Evolutionary conservation across 1,140 invertebrate species (phyloP).

Genomic region (Drosophila arawakana): DNA sequence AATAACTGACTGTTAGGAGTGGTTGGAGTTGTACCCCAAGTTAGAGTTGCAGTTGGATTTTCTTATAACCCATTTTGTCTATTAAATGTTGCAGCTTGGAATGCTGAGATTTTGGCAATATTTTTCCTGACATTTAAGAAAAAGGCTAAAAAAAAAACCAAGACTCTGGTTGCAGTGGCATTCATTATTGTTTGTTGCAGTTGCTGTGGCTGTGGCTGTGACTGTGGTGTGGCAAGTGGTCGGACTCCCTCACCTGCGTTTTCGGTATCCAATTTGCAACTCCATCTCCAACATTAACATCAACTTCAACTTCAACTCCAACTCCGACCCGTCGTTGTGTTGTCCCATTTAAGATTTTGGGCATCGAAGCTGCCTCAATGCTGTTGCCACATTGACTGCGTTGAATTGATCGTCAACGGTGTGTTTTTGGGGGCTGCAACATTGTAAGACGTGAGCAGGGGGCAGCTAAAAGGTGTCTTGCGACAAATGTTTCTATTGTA

Average conservation of each 20-base stretch:
- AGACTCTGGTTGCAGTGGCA: slow-evolving; percentile 13
- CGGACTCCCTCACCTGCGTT: not conserved
- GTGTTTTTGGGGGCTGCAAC: slow-evolving; percentile 20
- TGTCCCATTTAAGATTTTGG: slow-evolving; percentile 73
- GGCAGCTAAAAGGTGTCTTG: slow-evolving; percentile 26
- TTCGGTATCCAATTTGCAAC: not conserved
- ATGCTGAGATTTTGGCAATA: slow-evolving; percentile 48
- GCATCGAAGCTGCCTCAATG: slow-evolving; percentile 46
- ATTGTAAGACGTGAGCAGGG: not conserved
- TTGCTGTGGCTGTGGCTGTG: not conserved
- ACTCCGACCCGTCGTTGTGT: slow-evolving; percentile 33
- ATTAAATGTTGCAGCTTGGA: slow-evolving; percentile 49
- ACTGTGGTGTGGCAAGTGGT: slow-evolving; percentile 60
- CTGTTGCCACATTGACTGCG: slow-evolving; percentile 49
- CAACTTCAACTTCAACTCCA: slow-evolving; percentile 10
- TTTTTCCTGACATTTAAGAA: slow-evolving; percentile 61
- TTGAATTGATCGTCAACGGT: slow-evolving; percentile 36
- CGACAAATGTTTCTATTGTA: slow-evolving; percentile 57
- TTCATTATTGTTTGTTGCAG: slow-evolving; percentile 19
- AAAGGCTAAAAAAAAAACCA: slow-evolving; percentile 4
- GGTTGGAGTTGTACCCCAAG: not conserved
- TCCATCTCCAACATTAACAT: not conserved
- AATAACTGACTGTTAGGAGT: not conserved
- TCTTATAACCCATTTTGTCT: slow-evolving; percentile 59
- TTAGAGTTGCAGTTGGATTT: not conserved